Base-by-base conservation (phyloP, 2,113 vertebrate species). In the Ploceus nigricollis region DNA sequence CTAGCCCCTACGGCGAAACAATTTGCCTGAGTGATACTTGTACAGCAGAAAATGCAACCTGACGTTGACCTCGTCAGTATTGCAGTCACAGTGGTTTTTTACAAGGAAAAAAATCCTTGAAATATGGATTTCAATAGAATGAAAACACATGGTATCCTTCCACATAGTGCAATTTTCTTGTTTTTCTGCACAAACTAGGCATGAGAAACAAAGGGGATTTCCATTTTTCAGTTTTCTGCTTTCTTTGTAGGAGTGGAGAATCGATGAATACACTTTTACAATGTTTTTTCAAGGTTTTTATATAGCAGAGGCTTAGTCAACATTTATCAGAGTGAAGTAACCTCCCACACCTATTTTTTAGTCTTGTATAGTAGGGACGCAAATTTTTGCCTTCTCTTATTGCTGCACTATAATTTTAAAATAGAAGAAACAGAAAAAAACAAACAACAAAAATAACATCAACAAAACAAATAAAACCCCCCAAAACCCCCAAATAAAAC, bases 21-120 rank as follows among this genome's bases (percentile, higher is more conserved):
- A 97, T 97, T 97, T 97, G 45, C 53, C 60, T 95, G 89, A 96
- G 57, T 96, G 93, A 97, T 95, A 97, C 50, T 53, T 94, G 77
- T 42, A 50, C 40, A 61, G 6, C 79, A 96, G 95, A 96, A 97
- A 98, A 98, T 97, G 44, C 81, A 97, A 95, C 39, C 45, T 97
- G 96, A 97, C 84, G 90, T 17, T 94, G 96, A 95, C 89, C 87
- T 97, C 97, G 73, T 57, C 93, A 92, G 45, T 64, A 81, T 82
- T 95, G 64, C 53, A 70, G 82, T 10, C 13, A 93, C 91, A 94
- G 77, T 86, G 12, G n/a, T n/a, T 37, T 79, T 87, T 95, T 64
- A 75, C 14, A 64, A 78, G 22, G 9, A 54, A 72, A 95, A 91
- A 84, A 42, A 83, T 92, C n/a, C 33, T 96, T 90, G 31, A 97